Conservation (phyloP, 64 coral and sea anemone species). For the Dendrophyllia cribrosa region DNA sequence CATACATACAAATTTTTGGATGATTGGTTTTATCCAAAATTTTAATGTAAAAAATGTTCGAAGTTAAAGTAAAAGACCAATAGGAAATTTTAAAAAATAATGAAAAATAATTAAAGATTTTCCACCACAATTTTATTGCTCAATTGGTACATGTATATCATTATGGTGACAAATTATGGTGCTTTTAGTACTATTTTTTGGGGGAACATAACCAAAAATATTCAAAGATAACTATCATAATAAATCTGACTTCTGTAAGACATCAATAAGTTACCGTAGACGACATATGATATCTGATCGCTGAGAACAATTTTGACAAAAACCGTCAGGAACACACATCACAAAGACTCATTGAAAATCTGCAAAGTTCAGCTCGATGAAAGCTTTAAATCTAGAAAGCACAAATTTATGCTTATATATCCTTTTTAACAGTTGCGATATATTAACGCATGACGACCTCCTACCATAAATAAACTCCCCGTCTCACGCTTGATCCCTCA, state of each 20-base stretch:
- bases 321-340: neutral
- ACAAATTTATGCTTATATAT: neutral
- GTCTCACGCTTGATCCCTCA: neutral
- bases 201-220: neutral
- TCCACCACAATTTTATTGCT: too few relatives aligned
- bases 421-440: neutral
- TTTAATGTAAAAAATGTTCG: too few relatives aligned
- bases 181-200: too few relatives aligned
- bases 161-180: too few relatives aligned
- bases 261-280: neutral
- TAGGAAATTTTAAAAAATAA: too few relatives aligned
- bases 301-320: neutral
- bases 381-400: neutral
- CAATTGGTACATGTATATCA: too few relatives aligned
- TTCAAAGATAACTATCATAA: neutral
- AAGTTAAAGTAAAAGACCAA: too few relatives aligned
- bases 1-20: too few relatives aligned
- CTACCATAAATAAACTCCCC: neutral
- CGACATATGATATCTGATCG: constrained; percentile 28
- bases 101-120: too few relatives aligned
- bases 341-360: constrained; percentile 36
- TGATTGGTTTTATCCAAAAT: too few relatives aligned
- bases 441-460: neutral
- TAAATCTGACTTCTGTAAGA: neutral
- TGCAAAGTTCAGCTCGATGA: neutral